Conservation (phyloP, 2,888 invertebrate genomes). For the Lasiommata megera region DNA sequence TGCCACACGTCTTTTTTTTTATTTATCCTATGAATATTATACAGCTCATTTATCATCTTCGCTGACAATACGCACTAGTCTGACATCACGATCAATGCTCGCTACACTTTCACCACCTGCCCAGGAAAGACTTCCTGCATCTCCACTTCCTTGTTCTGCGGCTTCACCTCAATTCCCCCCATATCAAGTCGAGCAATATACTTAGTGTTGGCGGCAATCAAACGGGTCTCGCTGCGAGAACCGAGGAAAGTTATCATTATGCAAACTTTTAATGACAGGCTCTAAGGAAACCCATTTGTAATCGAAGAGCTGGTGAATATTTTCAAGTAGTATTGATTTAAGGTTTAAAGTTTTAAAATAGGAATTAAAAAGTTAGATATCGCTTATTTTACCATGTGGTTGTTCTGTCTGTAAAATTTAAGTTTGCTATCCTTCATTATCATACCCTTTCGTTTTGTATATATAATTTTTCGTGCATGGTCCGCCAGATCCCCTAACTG, state of each 20-base stretch:
- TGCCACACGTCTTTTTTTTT: no score
- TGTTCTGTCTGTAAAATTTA: no score
- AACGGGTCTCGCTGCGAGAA: slow-evolving; percentile 15
- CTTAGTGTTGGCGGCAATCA: not conserved
- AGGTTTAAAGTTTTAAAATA: no score
- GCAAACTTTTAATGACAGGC: slow-evolving; percentile 15
- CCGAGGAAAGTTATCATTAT: slow-evolving; percentile 20
- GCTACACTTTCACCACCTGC: slow-evolving; percentile 5
- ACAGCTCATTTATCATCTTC: not conserved
- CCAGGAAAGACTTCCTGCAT: slow-evolving; percentile 9
- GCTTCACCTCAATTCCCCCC: not conserved
- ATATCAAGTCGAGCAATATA: not conserved
- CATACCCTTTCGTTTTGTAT: no score
- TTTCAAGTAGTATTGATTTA: no score
- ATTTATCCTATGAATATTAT: not conserved
- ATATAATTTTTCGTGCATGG: no score
- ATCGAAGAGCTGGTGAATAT: not conserved
- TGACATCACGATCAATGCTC: not conserved
- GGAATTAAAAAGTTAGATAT: no score
- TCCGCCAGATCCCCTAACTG: no score
- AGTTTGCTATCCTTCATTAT: no score
- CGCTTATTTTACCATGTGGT: no score
- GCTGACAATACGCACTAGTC: not conserved
- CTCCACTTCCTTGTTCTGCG: not conserved
- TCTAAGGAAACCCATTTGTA: slow-evolving; percentile 6